Evolutionary conservation across 2,113 vertebrate species (phyloP).

Genomic region (Petrocephalus microphthalmus): DNA sequence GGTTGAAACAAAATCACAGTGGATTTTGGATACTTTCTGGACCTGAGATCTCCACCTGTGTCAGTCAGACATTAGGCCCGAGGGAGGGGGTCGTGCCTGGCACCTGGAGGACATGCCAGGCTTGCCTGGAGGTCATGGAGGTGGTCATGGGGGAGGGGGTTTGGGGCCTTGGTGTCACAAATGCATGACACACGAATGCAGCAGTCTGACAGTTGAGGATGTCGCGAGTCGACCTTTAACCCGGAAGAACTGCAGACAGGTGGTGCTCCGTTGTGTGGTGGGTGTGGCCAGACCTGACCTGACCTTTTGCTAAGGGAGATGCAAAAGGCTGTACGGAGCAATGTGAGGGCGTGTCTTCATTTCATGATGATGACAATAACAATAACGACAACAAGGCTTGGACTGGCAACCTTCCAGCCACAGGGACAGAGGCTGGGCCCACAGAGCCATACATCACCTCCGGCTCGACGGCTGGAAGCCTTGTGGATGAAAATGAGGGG

Average conservation of each 20-base stretch:
- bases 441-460: neutral
- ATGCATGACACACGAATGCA: neutral
- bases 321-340: too few species aligned
- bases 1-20: too few species aligned
- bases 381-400: neutral
- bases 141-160: too few species aligned
- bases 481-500: neutral
- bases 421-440: neutral
- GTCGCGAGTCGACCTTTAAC: neutral
- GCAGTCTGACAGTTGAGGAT: neutral
- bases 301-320: neutral
- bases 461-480: neutral
- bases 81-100: too few species aligned
- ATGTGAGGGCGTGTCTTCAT: neutral
- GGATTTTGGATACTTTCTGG: too few species aligned
- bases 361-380: neutral
- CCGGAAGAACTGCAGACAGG: neutral
- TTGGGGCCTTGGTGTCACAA: neutral
- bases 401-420: neutral
- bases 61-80: too few species aligned
- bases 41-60: too few species aligned
- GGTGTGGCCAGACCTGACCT: neutral
- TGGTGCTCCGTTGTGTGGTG: neutral
- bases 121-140: too few species aligned
- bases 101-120: too few species aligned